Evolutionary conservation across 2,797 vertebrate species (phyloP).

Genomic region (Mus caroli): DNA sequence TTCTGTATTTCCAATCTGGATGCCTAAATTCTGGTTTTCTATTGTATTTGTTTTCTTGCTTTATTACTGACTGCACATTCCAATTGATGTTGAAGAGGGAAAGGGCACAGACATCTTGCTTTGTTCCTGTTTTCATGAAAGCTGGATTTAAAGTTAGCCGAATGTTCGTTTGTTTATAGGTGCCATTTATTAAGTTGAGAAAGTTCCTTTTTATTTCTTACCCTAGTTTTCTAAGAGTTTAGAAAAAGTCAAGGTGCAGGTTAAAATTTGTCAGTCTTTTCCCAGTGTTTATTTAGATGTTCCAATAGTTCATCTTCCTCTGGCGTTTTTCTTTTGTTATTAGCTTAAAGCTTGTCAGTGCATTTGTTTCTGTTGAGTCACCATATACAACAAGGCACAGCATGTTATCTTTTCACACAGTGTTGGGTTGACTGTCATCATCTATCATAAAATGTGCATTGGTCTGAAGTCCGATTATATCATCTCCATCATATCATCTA

Average conservation of each 20-base stretch:
- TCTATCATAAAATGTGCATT: neutral
- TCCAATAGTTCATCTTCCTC: neutral
- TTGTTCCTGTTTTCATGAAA: neutral
- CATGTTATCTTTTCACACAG: neutral
- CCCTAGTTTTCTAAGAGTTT: neutral
- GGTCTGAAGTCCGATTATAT: neutral
- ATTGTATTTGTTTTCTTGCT: conserved; percentile 49
- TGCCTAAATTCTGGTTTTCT: neutral
- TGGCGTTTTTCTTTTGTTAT: conserved; percentile 36
- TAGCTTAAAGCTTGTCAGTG: neutral
- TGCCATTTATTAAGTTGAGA: neutral
- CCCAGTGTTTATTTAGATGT: conserved; percentile 13
- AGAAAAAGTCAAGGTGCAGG: neutral
- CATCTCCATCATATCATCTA: neutral
- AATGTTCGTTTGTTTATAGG: neutral
- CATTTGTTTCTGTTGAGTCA: neutral
- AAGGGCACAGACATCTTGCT: neutral
- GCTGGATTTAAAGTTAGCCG: neutral
- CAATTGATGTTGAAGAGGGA: neutral
- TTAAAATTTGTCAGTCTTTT: conserved; percentile 21
- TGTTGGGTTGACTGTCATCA: neutral
- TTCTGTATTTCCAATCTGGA: neutral
- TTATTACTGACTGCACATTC: conserved; percentile 35
- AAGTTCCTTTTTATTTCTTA: neutral
- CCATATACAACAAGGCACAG: neutral